These are phyloP conservation scores for Myotis vivesi DNA, from an alignment of 2,797 vertebrate genomes.

Conservation along the genomic window DNA sequence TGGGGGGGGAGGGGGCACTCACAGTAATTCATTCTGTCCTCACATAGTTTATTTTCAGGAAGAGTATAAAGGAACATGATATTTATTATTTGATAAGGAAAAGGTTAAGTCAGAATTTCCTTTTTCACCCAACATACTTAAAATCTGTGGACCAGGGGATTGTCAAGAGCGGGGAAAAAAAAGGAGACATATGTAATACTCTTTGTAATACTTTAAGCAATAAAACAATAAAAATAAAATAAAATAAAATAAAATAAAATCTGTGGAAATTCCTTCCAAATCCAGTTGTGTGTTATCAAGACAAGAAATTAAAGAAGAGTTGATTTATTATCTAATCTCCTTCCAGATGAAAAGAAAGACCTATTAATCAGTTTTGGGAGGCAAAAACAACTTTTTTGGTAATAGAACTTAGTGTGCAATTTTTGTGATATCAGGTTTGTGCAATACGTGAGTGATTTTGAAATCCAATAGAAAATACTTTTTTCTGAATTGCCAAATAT, in stretches of 20 bases:
- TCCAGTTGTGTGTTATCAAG: not conserved
- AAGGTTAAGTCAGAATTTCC: not conserved
- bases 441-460: not conserved
- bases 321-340: conserved; percentile 51
- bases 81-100: not conserved
- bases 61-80: not conserved
- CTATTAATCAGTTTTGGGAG: not conserved
- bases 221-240: no score
- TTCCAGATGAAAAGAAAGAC: not conserved
- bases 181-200: no score
- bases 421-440: not conserved
- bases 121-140: not conserved
- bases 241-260: no score
- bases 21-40: not conserved
- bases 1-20: not conserved
- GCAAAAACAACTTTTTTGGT: not conserved
- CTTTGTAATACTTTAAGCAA: no score
- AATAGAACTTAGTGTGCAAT: not conserved
- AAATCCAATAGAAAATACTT: not conserved
- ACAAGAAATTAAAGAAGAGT: conserved; percentile 10
- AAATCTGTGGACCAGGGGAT: conserved; percentile 42
- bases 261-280: not conserved
- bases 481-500: conserved; percentile 2
- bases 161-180: no score
- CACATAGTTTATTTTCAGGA: not conserved